Base-by-base conservation (phyloP, 1,140 invertebrate species). In the Euura lappo region DNA sequence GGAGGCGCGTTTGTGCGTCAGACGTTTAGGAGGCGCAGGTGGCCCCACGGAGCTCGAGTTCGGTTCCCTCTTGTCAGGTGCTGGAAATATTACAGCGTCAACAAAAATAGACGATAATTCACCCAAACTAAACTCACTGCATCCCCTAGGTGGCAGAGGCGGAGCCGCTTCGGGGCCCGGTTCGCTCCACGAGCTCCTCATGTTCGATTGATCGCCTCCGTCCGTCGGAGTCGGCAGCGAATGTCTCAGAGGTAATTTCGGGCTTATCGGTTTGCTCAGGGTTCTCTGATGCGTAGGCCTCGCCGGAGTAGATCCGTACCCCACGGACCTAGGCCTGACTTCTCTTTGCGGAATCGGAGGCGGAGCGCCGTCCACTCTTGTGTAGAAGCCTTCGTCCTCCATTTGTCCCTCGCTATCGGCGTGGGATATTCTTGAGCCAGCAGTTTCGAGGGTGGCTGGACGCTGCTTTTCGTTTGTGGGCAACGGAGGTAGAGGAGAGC, bases 401-500 rank as follows among this genome's bases (percentile, higher is more conserved):
- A 75, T 81, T 44, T 80, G 77, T 44, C 79, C 83, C 6, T 84
- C 82, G 47, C 79, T 88, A 66, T 83, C 87, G 11, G 80, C 77
- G 11, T 83, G 83, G 8, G 80, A 86, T 42, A 78, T 80, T 77
- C 82, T 80, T 10, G 78, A 85, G 7, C 80, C 81, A 6, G 72
- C 75, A 13, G 83, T 80, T 28, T 85, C 87, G 70, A 86, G 65
- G 0, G 83, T 85, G 6, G 79, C 77, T 4, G 85, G 84, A 10
- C 84, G 81, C 64, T 86, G 85, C 71, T 89, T 90, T 66, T 93
- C 92, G 68, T 79, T 84, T 42, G 88, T 88, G 28, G 93, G 93
- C 68, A 94, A 79, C 4, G 93, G 93, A 65, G 93, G 93, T 72
- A 94, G 80, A 11, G 93, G 93, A 6, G 93, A 93, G 81, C 92